Percentiles rank a stretch among this genome's conserved stretches.
Evolutionary conservation across 2,888 invertebrate species (phyloP).

Genomic region (Drosophila mimetica): DNA sequence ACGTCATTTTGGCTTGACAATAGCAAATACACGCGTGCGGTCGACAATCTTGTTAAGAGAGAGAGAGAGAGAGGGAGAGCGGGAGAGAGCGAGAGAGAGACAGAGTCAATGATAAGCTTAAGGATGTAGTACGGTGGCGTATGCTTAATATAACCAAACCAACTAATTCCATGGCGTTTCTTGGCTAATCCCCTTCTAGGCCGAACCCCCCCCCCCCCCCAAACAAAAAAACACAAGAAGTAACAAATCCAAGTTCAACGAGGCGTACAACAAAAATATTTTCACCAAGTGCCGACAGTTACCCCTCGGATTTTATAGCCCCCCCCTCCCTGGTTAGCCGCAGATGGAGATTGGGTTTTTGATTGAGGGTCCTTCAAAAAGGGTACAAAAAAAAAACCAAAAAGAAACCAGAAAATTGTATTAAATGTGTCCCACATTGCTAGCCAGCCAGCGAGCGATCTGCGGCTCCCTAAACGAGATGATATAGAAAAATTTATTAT

Average conservation of each 20-base stretch:
- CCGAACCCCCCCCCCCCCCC: background rate
- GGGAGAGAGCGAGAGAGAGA: background rate
- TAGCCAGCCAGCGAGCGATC: slow-evolving; percentile 13
- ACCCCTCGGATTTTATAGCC: background rate
- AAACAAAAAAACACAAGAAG: background rate
- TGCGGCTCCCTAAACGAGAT: slow-evolving; percentile 10
- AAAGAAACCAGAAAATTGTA: slow-evolving; percentile 66
- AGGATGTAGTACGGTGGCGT: background rate
- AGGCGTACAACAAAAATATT: slow-evolving; percentile 64
- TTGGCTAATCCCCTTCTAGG: slow-evolving; percentile 26
- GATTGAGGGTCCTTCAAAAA: slow-evolving; percentile 82
- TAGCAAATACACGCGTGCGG: slow-evolving; percentile 72
- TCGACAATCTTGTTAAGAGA: slow-evolving; percentile 7
- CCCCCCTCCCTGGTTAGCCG: slow-evolving; percentile 22
- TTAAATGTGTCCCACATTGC: slow-evolving; percentile 77
- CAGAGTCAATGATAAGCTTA: background rate
- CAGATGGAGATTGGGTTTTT: slow-evolving; percentile 49
- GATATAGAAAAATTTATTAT: slow-evolving; percentile 46
- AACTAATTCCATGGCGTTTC: background rate
- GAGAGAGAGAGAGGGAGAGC: too few relatives aligned
- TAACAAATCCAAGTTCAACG: slow-evolving; percentile 52
- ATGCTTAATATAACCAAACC: background rate
- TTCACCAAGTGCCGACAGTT: slow-evolving; percentile 67
- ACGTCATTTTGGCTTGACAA: slow-evolving; percentile 46
- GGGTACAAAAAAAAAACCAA: slow-evolving; percentile 76